Conservation (phyloP, 2,113 vertebrate species). For the Menidia beryllina region DNA sequence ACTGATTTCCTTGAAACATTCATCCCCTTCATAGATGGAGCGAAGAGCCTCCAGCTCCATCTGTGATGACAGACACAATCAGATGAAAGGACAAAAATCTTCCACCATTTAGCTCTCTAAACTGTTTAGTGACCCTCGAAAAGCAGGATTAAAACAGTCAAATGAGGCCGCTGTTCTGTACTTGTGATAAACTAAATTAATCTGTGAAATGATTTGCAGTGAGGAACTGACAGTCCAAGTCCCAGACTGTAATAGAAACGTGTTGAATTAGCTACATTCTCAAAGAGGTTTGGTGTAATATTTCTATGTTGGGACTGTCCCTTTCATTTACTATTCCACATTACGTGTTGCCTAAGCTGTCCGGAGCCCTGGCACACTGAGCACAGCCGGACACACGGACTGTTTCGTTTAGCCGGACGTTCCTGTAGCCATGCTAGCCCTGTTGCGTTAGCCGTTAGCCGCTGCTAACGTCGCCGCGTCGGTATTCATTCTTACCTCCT, state of each 20-base stretch:
- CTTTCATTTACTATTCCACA: neutral
- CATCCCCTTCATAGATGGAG: conserved; percentile 96
- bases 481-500: conserved; percentile 84
- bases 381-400: neutral
- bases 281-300: neutral
- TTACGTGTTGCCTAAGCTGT: neutral
- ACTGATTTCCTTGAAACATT: conserved; percentile 93
- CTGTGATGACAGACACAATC: conserved; percentile 66
- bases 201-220: neutral
- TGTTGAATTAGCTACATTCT: neutral
- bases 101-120: too few relatives aligned
- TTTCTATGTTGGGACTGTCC: neutral
- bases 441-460: conserved; percentile 34
- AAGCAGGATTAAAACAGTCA: too few relatives aligned
- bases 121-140: too few relatives aligned
- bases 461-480: neutral
- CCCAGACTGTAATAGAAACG: neutral
- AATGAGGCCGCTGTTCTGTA: neutral
- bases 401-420: too few relatives aligned
- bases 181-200: neutral
- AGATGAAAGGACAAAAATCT: too few relatives aligned
- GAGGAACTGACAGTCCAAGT: neutral
- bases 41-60: conserved; percentile 97
- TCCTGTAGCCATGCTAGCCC: neutral
- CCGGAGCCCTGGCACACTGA: accelerated